These are phyloP conservation scores for Limanda limanda DNA, from an alignment of 2,113 vertebrate genomes.

Conservation along the genomic window DNA sequence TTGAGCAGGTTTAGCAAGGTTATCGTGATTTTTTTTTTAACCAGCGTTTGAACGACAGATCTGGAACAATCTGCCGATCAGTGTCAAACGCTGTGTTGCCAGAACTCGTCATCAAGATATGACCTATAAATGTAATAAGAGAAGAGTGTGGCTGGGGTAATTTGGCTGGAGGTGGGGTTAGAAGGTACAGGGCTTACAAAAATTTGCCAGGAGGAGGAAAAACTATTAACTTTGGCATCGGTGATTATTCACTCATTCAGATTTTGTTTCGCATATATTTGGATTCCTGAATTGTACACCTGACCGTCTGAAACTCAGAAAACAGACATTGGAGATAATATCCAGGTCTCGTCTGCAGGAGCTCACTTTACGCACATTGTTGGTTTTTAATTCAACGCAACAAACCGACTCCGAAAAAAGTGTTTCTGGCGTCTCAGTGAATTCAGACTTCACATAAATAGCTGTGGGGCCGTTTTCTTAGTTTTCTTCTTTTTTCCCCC, in stretches of 20 bases:
- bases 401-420: slow-evolving; percentile 64
- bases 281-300: not conserved
- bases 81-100: slow-evolving; percentile 33
- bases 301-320: not conserved
- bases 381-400: slow-evolving; percentile 72
- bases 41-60: slow-evolving; percentile 69
- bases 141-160: slow-evolving; percentile 3
- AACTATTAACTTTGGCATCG: not conserved
- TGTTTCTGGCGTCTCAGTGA: slow-evolving; percentile 65
- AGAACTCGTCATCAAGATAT: slow-evolving; percentile 21
- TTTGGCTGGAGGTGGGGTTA: not conserved
- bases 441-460: slow-evolving; percentile 70
- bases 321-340: slow-evolving; percentile 5
- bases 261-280: too few species aligned
- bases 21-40: slow-evolving; percentile 13
- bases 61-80: slow-evolving; percentile 63
- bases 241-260: not conserved
- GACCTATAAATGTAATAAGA: slow-evolving; percentile 53
- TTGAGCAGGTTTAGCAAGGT: slow-evolving; percentile 38
- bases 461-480: slow-evolving; percentile 58
- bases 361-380: slow-evolving; percentile 61
- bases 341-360: slow-evolving; percentile 38
- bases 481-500: slow-evolving; percentile 13
- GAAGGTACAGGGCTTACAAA: not conserved
- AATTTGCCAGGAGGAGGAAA: not conserved